Base-by-base conservation (phyloP, 2,888 invertebrate species). In the Hipparchia sbordonii region DNA sequence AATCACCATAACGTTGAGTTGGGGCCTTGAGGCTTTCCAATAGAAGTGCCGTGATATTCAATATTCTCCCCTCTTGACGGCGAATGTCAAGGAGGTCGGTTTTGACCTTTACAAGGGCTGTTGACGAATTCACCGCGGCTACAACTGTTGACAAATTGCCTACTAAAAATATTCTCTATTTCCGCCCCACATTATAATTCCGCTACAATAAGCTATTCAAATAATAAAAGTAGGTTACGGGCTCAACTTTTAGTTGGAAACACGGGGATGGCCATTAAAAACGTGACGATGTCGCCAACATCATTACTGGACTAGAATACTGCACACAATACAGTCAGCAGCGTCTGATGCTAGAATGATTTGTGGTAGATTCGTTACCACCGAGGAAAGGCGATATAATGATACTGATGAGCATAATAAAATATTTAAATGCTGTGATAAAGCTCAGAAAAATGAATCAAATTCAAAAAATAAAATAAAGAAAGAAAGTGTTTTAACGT, bases 61-160 rank as follows among this genome's bases (percentile, higher is more conserved):
- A 68, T 70, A 67, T 52, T 57, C 67, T 54, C 66, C 68, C 81
- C 82, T 82, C 84, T 84, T 82, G 73, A 77, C 73, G 73, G 76
- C 74, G 82, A 88, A 89, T 87, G 89, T 86, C 86, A 89, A 89
- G 87, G 87, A 81, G 84, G 84, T 77, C 74, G 82, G 73, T 76
- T 77, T 9, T 85, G 84, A 86, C 87, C 87, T 89, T 88, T 87
- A 67, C 77, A 70, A 78, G 76, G 77, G 80, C 79, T 79, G 80
- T 79, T 79, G 74, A 79, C 75, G 82, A 82, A 86, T 84, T 82
- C 81, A 76, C 80, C 79, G 81, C 79, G 81, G 80, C 82, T 83
- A 85, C 84, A 84, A 87, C 87, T 84, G 82, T 84, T 86, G 85
- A 87, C 82, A 83, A 86, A 87, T 87, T 84, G 81, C 77, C 80